Base-by-base conservation (phyloP, 2,888 invertebrate species). In the Tetranychus truncatus region DNA sequence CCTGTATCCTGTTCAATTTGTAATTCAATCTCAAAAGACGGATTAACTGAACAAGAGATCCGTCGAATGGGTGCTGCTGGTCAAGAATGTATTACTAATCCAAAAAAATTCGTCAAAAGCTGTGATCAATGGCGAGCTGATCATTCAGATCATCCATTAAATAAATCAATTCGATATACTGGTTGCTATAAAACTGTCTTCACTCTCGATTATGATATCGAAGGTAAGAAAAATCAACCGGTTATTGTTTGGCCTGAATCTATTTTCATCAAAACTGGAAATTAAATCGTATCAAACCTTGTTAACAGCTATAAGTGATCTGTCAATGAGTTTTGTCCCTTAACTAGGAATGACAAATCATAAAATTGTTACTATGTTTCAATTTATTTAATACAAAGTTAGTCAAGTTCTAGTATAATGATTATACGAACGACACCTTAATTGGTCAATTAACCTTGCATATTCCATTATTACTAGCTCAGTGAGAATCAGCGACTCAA, bases 41-140 rank as follows among this genome's bases (percentile, higher is more conserved):
- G 69, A 24, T 24, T 69, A 24, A 20, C 34, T 11, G 21, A 69
- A 0, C 20, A 20, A 20, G 69, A 69, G 69, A 21, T 69, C 20
- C 21, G 21, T 18, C 21, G 21, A 11, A 69, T 24, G 18, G 69
- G 69, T 20, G 69, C 69, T 20, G 21, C 20, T 20, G 69, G 69
- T 69, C 21, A 20, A 24, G 69, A 69, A 20, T 69, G 69, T 69
- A 24, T 69, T 2, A 20, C 21, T 21, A 69, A 69, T 69, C 69
- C 69, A 69, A 11, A 69, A 21, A 69, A 69, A 21, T 69, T 24
- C 21, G 21, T 69, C 8, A n/a, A 69, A 69, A 11, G 11, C 34
- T 69, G 69, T 24, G 34, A 69, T 21, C 20, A 69, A 69, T 69
- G 69, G 69, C 69, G 69, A 69, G n/a, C 20, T 69, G 34, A 24